Conservation (phyloP, 2,797 vertebrate species). For the Crossoptilon crossoptilon region DNA sequence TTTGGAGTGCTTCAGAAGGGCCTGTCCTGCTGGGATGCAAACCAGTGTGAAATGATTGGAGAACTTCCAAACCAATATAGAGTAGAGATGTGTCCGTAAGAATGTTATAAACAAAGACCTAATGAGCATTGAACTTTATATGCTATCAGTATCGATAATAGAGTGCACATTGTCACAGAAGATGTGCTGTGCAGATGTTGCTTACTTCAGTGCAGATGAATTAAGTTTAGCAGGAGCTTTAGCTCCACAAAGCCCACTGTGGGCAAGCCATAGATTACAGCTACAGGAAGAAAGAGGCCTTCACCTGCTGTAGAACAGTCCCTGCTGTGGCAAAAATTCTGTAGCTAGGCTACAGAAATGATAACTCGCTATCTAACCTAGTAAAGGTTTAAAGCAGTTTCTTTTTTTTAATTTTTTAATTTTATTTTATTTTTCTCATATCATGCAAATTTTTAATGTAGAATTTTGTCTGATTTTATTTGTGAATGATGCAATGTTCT, state of each 20-base stretch:
- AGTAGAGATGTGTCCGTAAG: constrained; percentile 11
- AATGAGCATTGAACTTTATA: constrained; percentile 15
- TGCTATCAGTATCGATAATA: constrained; percentile 27
- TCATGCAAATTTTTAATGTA: neutral
- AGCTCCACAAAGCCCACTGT: neutral
- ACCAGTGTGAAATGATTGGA: constrained; percentile 22
- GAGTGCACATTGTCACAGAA: constrained; percentile 24
- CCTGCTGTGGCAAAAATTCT: neutral
- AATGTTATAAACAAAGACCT: constrained; percentile 26
- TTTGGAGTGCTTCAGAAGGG: constrained; percentile 33
- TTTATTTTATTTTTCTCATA: neutral
- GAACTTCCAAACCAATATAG: constrained; percentile 14
- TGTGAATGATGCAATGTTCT: neutral
- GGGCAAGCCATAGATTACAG: neutral
- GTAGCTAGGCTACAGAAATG: neutral
- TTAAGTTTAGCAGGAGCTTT: neutral
- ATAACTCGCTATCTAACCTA: neutral
- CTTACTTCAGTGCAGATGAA: constrained; percentile 2
- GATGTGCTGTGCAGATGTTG: neutral
- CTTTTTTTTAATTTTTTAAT: too few species aligned
- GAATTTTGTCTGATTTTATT: neutral
- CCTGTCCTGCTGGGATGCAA: constrained; percentile 33
- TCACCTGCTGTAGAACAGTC: neutral
- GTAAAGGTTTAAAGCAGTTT: neutral
- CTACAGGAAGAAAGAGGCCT: neutral